Percentiles rank a stretch among this genome's conserved stretches.
Evolutionary conservation across 2,113 vertebrate species (phyloP).

Genomic region (Brienomyrus longianalis): DNA sequence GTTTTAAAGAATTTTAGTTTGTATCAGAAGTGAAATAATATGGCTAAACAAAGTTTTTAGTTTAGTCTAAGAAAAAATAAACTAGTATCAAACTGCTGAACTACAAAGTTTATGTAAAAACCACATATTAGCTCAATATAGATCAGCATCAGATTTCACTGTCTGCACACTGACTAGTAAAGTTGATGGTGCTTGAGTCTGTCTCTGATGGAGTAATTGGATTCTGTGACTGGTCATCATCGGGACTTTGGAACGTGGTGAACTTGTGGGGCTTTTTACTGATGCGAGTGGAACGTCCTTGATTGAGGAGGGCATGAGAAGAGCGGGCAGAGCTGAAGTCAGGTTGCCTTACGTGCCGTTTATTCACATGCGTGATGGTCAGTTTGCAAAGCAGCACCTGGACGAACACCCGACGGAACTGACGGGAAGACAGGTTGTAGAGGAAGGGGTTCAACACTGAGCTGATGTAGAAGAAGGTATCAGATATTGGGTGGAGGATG

Average conservation of each 20-base stretch:
- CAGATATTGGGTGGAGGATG: constrained; percentile 69
- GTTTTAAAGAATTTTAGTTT: not conserved
- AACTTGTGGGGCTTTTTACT: constrained; percentile 29
- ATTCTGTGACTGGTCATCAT: not conserved
- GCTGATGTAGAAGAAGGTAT: constrained; percentile 93
- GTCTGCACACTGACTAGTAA: not conserved
- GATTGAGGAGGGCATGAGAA: constrained; percentile 39
- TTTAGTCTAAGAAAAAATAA: not conserved
- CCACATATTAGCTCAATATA: not conserved
- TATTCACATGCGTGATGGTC: constrained; percentile 71
- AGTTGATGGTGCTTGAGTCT: not conserved
- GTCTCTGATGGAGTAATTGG: not conserved
- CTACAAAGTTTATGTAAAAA: not conserved
- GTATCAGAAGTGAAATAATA: not conserved
- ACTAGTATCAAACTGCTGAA: not conserved
- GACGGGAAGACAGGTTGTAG: constrained; percentile 84
- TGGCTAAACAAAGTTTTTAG: not conserved
- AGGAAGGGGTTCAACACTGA: constrained; percentile 89
- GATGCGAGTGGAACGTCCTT: constrained; percentile 21
- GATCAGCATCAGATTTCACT: not conserved
- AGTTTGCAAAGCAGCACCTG: constrained; percentile 78
- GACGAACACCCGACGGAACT: constrained; percentile 78
- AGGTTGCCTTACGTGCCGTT: constrained; percentile 40
- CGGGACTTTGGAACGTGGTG: constrained; percentile 49
- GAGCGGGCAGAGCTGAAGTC: constrained; percentile 38